Base-by-base conservation (phyloP, 2,113 vertebrate genomes). In the Xyliphius kryptos region DNA sequence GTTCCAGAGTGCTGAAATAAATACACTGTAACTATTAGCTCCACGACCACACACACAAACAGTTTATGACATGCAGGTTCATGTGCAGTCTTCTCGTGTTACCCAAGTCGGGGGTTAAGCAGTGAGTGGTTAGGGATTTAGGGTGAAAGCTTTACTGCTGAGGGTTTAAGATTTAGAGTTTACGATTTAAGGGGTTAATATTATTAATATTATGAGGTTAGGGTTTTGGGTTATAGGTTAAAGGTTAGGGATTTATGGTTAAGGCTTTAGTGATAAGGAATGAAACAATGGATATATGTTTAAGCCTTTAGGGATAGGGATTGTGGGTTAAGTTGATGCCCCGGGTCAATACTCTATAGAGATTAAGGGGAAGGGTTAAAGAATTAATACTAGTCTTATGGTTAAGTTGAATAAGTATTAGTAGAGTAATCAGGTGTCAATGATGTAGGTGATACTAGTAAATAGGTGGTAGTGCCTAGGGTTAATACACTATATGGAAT, bases 71-170 rank as follows among this genome's bases (percentile, higher is more conserved):
- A 21, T 36, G 43, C 20, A 46, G 43, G 56, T 47, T 47, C 43
- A 47, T 59, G 56, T 26, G 56, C 43, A 47, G 43, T 59, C 20
- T 15, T 47, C 56, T 59, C 56, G 13, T 59, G 43, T 59, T 59
- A 47, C 56, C 11, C 6, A n/a, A 57, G 20, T 58, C 56, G 47
- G 56, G 37, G 56, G 56, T 47, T 59, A 59, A 47, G 43, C 56
- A 46, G 43, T 6, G 5, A 47, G 43, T n/a, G n/a, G 43, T 59
- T 59, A 4, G 22, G 22, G 43, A 47, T 47, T 59, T 32, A 13
- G 56, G 43, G 43, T 19, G n/a, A 47, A 16, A 32, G 56, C 20
- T 22, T 47, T 59, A 36, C 40, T 5, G 21, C n/a, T 16, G 9
- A 59, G 1, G 43, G 21, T 3, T 19, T 15, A 59, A 59, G 43